Conservation (phyloP, 2,113 vertebrate genomes). For the Nettapus auritus region DNA sequence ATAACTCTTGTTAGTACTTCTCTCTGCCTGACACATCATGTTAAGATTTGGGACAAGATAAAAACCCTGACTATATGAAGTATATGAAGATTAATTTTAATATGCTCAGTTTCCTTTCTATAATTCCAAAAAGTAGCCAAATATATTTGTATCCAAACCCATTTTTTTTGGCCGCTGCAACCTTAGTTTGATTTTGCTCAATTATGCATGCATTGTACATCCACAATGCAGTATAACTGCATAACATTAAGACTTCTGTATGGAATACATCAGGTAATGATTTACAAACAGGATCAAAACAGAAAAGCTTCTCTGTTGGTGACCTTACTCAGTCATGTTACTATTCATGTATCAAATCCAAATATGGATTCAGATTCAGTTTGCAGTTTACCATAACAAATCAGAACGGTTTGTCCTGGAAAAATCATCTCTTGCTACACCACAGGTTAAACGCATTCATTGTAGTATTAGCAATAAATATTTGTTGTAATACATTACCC, state of each 20-base stretch:
- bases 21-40: neutral
- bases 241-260: neutral
- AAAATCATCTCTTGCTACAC: neutral
- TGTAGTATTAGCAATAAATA: conserved; percentile 21
- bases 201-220: neutral
- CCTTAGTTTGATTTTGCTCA: neutral
- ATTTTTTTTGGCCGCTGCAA: neutral
- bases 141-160: neutral
- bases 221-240: accelerated
- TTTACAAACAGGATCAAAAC: neutral
- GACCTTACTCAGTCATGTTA: neutral
- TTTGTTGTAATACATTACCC: conserved; percentile 58
- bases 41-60: neutral
- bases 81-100: neutral
- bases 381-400: neutral
- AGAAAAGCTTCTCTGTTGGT: neutral
- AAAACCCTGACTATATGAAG: neutral
- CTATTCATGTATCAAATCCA: neutral
- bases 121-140: neutral
- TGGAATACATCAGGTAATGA: neutral
- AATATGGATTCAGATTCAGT: neutral
- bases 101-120: neutral
- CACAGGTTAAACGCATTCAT: neutral
- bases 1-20: neutral
- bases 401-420: neutral